Evolutionary conservation across 2,797 vertebrate species (phyloP).

Genomic region (Xyrichtys novacula): DNA sequence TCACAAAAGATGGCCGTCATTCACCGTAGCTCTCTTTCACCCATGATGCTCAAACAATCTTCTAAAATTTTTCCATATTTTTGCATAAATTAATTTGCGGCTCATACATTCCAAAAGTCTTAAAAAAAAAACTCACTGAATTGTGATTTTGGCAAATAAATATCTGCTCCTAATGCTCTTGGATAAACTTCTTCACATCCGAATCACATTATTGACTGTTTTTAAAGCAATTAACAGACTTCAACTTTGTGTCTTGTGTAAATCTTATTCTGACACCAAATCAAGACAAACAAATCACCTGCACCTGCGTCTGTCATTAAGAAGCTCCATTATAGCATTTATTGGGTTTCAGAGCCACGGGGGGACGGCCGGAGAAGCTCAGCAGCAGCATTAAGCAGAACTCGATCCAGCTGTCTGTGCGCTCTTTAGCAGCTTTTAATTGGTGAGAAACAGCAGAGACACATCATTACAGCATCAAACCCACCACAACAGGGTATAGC

Average conservation of each 20-base stretch:
- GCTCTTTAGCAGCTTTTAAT: constrained; percentile 86
- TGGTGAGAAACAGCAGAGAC: constrained; percentile 82
- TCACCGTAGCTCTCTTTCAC: too few species aligned
- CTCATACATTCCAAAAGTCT: too few species aligned
- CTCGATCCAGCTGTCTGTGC: constrained; percentile 79
- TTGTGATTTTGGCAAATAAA: too few species aligned
- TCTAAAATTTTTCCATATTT: too few species aligned
- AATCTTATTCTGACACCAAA: constrained; percentile 71
- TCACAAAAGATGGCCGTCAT: too few species aligned
- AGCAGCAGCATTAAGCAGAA: constrained; percentile 79
- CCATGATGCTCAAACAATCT: too few species aligned
- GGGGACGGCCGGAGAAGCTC: constrained; percentile 76
- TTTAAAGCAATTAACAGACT: constrained; percentile 40
- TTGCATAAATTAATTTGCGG: too few species aligned
- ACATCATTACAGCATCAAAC: constrained; percentile 84
- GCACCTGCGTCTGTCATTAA: constrained; percentile 84
- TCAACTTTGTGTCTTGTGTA: constrained; percentile 52
- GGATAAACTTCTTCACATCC: constrained; percentile 7
- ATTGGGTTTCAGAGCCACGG: constrained; percentile 80
- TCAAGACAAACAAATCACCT: constrained; percentile 76
- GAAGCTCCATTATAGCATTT: constrained; percentile 78
- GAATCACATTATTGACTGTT: constrained; percentile 16
- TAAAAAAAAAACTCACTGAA: too few species aligned
- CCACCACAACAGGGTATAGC: constrained; percentile 83
- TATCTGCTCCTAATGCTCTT: constrained; percentile 4